These are phyloP conservation scores for Spea multiplicata DNA, from an alignment of 2,113 vertebrate species.

Conservation along the genomic window DNA sequence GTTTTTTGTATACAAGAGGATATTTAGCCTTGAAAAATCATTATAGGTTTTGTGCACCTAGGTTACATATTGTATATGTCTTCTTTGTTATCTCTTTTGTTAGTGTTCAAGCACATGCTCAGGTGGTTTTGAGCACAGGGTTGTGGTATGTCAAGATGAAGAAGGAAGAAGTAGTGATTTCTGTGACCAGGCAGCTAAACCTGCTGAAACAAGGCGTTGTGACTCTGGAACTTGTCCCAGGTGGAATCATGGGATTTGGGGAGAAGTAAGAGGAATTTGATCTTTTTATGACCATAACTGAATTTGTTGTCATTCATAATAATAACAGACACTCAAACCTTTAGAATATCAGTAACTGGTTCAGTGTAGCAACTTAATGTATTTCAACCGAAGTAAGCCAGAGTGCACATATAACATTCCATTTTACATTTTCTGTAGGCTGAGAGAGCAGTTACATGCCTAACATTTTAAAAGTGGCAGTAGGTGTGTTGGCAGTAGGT, in stretches of 20 bases:
- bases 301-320: neutral
- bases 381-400: no score
- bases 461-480: no score
- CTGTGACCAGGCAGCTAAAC: slow-evolving; percentile 80
- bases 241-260: slow-evolving; percentile 92
- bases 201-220: slow-evolving; percentile 80
- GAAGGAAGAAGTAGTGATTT: slow-evolving; percentile 76
- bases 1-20: neutral
- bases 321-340: no score
- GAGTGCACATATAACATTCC: no score
- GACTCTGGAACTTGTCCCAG: slow-evolving; percentile 87
- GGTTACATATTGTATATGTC: neutral
- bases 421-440: no score
- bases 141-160: slow-evolving; percentile 91
- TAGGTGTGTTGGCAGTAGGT: no score
- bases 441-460: no score
- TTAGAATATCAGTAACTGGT: no score
- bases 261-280: slow-evolving; percentile 75
- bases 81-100: slow-evolving; percentile 31
- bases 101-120: slow-evolving; percentile 94
- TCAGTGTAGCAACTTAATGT: no score
- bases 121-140: slow-evolving; percentile 83
- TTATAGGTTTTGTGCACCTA: no score
- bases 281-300: neutral
- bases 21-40: neutral